Evolutionary conservation across 2,888 invertebrate genomes (phyloP), one percentile per base, ranked within the genome.

Genomic region (Stegophylla sp.): DNA sequence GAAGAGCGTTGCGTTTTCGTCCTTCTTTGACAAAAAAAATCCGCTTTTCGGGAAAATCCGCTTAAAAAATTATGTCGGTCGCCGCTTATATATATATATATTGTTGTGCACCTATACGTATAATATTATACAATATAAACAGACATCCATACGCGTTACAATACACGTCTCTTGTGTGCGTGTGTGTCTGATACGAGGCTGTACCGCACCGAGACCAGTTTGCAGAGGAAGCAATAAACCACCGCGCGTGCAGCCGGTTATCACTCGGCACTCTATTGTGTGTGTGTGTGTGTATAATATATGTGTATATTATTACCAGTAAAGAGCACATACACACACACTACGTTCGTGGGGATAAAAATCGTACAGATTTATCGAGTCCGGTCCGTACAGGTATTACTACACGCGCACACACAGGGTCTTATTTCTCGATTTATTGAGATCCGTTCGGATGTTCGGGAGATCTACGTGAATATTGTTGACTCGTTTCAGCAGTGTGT

Each of bases 151-250:
- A 7, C 7, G 34, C 7, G 34, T 34, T 34, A 34, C 7, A 7
- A 34, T 34, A 7, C 7, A 23, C 45, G 66, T 64, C 64, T 64
- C 64, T 41, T n/a, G 20, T 15, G 67, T 69, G 10, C 28, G 10
- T 71, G 23, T 20, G 56, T 23, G 4, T n/a, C 23, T 26, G 73
- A 74, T 74, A 28, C n/a, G 67, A 67, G 45, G 66, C 67, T 67
- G 53, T 34, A 13, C 15, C 48, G 48, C 48, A 17, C 34, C 76
- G 43, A 45, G 51, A 79, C 79, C 79, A 79, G 79, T 79, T 79
- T 79, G 71, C 61, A 59, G 71, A 79, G 79, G 79, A 79, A 79
- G 79, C 71, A 79, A 79, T 79, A 79, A 79, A 79, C 79, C 79
- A 79, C 79, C 9, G 48, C 77, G 69, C 77, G 77, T 79, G 51